These are phyloP conservation scores for Oncorhynchus tshawytscha DNA, from an alignment of 2,113 vertebrate genomes.

Conservation along the genomic window DNA sequence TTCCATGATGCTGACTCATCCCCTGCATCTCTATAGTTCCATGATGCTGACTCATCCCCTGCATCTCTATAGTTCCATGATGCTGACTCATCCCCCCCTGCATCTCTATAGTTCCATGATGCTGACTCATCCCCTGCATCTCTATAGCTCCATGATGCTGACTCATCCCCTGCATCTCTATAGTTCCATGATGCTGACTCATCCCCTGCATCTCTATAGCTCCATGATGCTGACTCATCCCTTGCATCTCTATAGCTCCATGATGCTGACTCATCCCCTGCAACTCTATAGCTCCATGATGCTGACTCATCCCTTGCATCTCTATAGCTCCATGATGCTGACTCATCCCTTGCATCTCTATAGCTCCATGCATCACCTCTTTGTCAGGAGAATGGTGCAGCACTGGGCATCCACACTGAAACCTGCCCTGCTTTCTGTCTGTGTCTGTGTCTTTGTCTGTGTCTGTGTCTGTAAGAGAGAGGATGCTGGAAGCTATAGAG, in stretches of 20 bases:
- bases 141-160: too few relatives aligned
- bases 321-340: conserved; percentile 52
- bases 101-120: too few relatives aligned
- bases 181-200: conserved; percentile 19
- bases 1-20: neutral
- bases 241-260: conserved; percentile 49
- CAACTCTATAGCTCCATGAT: conserved; percentile 16
- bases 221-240: conserved; percentile 61
- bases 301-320: conserved; percentile 65
- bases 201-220: neutral
- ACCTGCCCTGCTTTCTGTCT: conserved; percentile 16
- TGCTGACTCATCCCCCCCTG: too few relatives aligned
- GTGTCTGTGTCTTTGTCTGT: neutral
- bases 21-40: too few relatives aligned
- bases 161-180: too few relatives aligned
- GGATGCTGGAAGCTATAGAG: neutral
- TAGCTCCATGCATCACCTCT: conserved; percentile 45
- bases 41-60: conserved; percentile 62
- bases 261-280: conserved; percentile 25
- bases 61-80: too few relatives aligned
- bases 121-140: too few relatives aligned
- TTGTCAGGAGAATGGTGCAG: conserved; percentile 59
- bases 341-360: conserved; percentile 49
- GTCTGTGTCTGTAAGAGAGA: neutral
- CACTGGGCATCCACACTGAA: conserved; percentile 29